A percentile compares a stretch with the other conserved stretches of the same genome.
Evolutionary conservation across 2,888 invertebrate species (phyloP).

Genomic region (Papilio gigon): DNA sequence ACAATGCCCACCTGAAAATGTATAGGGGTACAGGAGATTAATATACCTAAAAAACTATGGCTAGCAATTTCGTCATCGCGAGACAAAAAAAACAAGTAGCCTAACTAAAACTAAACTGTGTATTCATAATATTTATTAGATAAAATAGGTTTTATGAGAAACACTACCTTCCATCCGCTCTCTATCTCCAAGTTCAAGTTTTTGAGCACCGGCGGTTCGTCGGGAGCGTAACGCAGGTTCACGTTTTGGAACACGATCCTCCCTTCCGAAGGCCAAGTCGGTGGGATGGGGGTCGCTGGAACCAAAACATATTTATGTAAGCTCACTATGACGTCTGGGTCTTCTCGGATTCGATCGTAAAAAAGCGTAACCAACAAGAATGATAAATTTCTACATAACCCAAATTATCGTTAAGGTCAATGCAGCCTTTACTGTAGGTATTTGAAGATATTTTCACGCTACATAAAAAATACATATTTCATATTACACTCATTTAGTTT

Average conservation of each 20-base stretch:
- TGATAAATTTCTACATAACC: not conserved
- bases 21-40: too few relatives aligned
- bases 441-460: not conserved
- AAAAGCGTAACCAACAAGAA: not conserved
- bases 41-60: too few relatives aligned
- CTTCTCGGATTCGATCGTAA: too few relatives aligned
- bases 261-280: constrained; percentile 85
- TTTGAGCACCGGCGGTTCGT: constrained; percentile 84
- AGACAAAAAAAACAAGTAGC: too few relatives aligned
- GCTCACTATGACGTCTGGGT: not conserved
- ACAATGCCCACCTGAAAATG: constrained; percentile 84
- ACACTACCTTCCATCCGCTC: constrained; percentile 74
- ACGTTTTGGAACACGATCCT: constrained; percentile 83
- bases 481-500: constrained; percentile 4
- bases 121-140: too few relatives aligned
- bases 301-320: constrained; percentile 42
- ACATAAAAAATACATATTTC: not conserved
- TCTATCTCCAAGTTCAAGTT: constrained; percentile 69
- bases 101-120: too few relatives aligned
- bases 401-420: not conserved
- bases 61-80: too few relatives aligned
- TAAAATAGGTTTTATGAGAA: not conserved
- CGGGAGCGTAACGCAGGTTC: constrained; percentile 83
- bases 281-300: constrained; percentile 77
- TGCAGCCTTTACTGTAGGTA: not conserved